Evolutionary conservation across 2,113 vertebrate species (phyloP), one percentile per base, ranked within the genome.

Genomic region (Chlorodrepanis virens): DNA sequence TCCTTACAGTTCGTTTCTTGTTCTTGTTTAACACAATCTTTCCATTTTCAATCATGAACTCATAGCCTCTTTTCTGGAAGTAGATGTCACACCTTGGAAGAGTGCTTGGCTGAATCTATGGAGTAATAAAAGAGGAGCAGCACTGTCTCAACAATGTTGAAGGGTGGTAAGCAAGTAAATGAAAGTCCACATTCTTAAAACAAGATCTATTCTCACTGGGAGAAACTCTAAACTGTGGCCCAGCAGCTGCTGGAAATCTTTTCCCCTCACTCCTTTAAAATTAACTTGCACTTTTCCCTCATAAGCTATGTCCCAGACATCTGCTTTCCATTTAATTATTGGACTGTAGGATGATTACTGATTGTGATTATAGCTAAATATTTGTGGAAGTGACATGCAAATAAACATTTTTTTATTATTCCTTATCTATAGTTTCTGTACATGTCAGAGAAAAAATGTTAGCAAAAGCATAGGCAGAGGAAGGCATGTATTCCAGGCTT

Each of bases 1-100:
- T 90, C 24, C 81, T 97, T 53, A 81, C 9, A 7, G 63, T 93
- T 84, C 92, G 93, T 21, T 96, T 98, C 63, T 96, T 94, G 92
- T 85, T 98, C 68, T 95, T 98, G 47, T 98, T 97, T 87, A 99
- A 90, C 44, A 99, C 93, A 61, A 99, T 97, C 64, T 94, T 98
- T 79, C 98, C 98, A 54, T 98, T 98, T 54, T 96, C 97, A 93
- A 98, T 92, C 31, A 76, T 96, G 59, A 99, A 98, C 86, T 99
- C 98, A 56, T 97, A 98, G 68, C 98, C 98, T 96, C 97, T 98
- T 37, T 98, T 96, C 84, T 97, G 98, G 95, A 98, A 99, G 95
- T 98, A 99, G 42, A 97, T 81, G 87, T 98, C 98, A 97, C 99
- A 99, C 28, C 87, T 90, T 33, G 98, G 99, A 79, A 98, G 90